Evolutionary conservation across 64 coral and sea anemone genomes (phyloP).

Genomic region (Montipora sp.): DNA sequence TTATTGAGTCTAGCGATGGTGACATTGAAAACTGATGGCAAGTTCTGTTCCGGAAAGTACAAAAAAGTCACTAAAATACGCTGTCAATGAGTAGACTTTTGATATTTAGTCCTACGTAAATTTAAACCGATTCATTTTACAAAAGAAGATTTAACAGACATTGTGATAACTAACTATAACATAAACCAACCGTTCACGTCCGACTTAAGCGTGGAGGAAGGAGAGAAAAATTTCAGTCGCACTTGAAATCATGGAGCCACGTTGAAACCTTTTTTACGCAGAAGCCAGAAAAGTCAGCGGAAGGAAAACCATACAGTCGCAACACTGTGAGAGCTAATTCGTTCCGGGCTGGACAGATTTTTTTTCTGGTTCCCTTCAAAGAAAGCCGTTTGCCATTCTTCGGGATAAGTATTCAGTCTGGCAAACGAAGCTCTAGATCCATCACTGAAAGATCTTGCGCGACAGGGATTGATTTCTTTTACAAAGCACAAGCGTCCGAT

Average conservation of each 20-base stretch:
- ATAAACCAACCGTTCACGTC: slow-evolving; percentile 13
- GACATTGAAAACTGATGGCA: too few species aligned
- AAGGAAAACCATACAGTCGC: too few species aligned
- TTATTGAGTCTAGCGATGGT: slow-evolving; percentile 21
- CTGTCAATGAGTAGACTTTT: too few species aligned
- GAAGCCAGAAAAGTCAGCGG: too few species aligned
- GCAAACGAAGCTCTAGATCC: slow-evolving; percentile 35
- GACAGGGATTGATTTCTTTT: slow-evolving; percentile 15
- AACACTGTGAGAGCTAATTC: not conserved
- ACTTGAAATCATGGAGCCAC: not conserved
- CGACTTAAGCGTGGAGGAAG: not conserved
- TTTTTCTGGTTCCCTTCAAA: not conserved
- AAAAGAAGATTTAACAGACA: slow-evolving; percentile 13
- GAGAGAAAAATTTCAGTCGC: not conserved
- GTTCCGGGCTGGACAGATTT: slow-evolving; percentile 41
- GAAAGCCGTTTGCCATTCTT: slow-evolving; percentile 32
- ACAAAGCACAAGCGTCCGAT: slow-evolving; percentile 31
- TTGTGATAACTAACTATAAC: slow-evolving; percentile 10
- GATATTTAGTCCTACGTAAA: not conserved
- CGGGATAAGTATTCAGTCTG: slow-evolving; percentile 4
- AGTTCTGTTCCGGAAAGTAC: too few species aligned
- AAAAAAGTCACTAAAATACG: too few species aligned
- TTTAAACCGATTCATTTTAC: not conserved
- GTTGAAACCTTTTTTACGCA: too few species aligned
- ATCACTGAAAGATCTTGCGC: not conserved